A percentile compares a stretch with the other conserved stretches of the same genome.
phyloP scores from a whole-genome alignment of 2,888 invertebrate species.

The Tenthredo notha region DNA sequence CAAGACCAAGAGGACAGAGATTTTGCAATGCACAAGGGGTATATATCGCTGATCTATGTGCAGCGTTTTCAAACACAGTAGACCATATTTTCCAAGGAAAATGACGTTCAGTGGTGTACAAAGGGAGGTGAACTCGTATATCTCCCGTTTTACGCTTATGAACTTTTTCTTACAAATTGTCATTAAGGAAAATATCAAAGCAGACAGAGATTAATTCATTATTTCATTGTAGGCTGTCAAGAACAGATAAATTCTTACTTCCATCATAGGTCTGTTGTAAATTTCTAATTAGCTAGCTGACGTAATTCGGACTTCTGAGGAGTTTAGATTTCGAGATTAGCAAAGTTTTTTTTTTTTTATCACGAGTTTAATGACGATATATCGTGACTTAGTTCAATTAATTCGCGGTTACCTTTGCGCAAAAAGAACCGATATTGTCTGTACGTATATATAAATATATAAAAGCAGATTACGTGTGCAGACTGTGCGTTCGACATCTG shows the following conservation, averaged over 20 bases:
- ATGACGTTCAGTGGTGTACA: not conserved
- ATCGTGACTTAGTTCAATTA: constrained; percentile 71
- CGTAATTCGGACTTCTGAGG: not conserved
- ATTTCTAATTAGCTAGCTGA: not conserved
- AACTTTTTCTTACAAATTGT: not conserved
- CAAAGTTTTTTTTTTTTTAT: constrained; percentile 9
- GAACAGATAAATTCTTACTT: not conserved
- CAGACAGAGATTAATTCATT: not conserved
- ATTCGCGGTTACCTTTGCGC: constrained; percentile 54
- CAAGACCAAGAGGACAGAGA: not conserved
- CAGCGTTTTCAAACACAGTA: not conserved
- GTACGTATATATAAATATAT: not conserved
- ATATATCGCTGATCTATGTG: not conserved
- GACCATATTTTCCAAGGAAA: not conserved
- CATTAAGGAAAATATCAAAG: not conserved
- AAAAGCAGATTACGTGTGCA: not conserved
- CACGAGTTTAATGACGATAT: constrained; percentile 67
- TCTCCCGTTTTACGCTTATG: not conserved
- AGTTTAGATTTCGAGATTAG: constrained; percentile 3
- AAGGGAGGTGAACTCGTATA: not conserved
- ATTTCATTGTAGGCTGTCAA: not conserved
- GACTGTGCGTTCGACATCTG: not conserved
- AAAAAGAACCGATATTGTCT: not conserved
- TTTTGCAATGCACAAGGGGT: not conserved
- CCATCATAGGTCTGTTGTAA: not conserved